These are phyloP conservation scores for Takifugu ocellatus DNA, from an alignment of 2,797 vertebrate species.

Conservation along the genomic window DNA sequence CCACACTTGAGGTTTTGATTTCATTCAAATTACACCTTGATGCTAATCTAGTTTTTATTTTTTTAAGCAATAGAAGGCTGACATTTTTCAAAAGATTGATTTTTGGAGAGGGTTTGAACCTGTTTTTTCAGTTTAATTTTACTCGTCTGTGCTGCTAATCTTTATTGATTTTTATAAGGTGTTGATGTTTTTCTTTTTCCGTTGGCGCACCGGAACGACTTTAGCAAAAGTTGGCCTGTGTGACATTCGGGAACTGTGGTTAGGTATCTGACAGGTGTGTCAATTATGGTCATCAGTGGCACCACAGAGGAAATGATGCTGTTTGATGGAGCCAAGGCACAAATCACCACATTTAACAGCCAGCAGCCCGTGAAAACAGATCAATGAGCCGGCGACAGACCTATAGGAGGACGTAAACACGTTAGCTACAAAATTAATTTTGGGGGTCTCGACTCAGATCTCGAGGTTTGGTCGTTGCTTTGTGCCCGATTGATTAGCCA, in stretches of 20 bases:
- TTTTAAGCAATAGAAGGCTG: not conserved
- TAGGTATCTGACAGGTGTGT: no score
- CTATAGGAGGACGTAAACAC: slow-evolving; percentile 30
- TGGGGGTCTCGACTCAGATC: slow-evolving; percentile 31
- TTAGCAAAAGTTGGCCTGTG: no score
- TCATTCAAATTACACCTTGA: no score
- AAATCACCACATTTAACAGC: slow-evolving; percentile 13
- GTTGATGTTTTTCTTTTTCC: not conserved
- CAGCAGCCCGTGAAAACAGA: slow-evolving; percentile 40
- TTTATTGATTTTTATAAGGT: slow-evolving; percentile 20
- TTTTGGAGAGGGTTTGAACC: not conserved
- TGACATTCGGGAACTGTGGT: no score
- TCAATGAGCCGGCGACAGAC: slow-evolving; percentile 39
- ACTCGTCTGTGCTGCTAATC: slow-evolving; percentile 5
- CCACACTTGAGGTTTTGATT: no score
- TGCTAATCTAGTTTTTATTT: no score
- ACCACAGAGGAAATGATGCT: no score
- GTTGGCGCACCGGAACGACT: no score
- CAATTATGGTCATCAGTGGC: not conserved
- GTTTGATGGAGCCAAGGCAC: no score
- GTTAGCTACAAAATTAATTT: slow-evolving; percentile 46
- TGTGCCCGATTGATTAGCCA: slow-evolving; percentile 47
- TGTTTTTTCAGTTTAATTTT: not conserved
- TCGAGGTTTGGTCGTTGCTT: slow-evolving; percentile 38
- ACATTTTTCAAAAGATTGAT: not conserved